Evolutionary conservation across 2,797 vertebrate species (phyloP).

Genomic region (Hydrophis major): DNA sequence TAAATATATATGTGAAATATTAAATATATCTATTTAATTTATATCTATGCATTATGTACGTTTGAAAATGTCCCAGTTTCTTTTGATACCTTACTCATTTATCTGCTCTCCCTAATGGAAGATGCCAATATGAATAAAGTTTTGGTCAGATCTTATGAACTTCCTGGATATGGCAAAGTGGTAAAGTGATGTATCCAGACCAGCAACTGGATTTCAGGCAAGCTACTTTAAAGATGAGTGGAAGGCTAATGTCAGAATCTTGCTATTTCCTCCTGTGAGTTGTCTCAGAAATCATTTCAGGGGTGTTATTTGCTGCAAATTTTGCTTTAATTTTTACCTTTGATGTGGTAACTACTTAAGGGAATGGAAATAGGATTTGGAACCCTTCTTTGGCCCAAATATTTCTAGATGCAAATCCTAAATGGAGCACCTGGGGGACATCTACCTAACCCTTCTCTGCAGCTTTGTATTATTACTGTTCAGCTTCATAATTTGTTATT

Average conservation of each 20-base stretch:
- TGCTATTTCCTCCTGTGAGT: no score
- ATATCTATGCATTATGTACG: slow-evolving; percentile 54
- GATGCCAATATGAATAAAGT: not conserved
- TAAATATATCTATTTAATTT: slow-evolving; percentile 57
- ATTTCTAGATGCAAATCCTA: not conserved
- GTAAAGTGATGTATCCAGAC: not conserved
- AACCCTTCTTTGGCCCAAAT: not conserved
- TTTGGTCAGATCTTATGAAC: slow-evolving; percentile 26
- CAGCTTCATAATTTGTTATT: slow-evolving; percentile 33
- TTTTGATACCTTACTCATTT: not conserved
- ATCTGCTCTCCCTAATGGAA: not conserved
- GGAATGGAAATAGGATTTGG: not conserved
- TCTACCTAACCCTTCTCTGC: slow-evolving; percentile 36
- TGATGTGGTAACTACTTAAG: not conserved
- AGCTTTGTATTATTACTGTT: slow-evolving; percentile 60
- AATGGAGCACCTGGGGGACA: not conserved
- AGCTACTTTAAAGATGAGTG: not conserved
- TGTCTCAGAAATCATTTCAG: not conserved
- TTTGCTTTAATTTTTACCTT: not conserved
- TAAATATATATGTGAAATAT: slow-evolving; percentile 10
- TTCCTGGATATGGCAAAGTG: slow-evolving; percentile 41
- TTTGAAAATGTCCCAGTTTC: slow-evolving; percentile 44
- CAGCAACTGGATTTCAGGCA: not conserved
- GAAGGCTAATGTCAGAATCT: not conserved
- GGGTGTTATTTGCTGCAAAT: not conserved